Base-by-base conservation (phyloP, 1,140 invertebrate genomes). In the Chrysomallon squamiferum region DNA sequence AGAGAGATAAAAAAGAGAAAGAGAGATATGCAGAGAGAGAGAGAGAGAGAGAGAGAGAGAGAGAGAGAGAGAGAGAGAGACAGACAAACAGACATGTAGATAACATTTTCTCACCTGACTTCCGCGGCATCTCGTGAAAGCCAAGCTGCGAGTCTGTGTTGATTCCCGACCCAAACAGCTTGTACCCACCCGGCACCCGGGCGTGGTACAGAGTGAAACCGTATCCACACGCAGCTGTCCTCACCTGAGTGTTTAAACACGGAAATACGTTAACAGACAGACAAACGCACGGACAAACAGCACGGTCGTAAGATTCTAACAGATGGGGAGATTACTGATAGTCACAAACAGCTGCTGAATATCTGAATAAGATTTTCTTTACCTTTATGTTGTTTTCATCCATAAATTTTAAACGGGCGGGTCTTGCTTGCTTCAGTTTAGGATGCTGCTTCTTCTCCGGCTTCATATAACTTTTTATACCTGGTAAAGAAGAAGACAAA, bases 61-160 rank as follows among this genome's bases (percentile, higher is more conserved):
- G 47, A 20, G 41, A 20, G 30, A 30, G 25, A 50, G 47, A 9
- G n/a, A 7, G n/a, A 9, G 7, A 45, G 13, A 11, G 27, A 50
- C 13, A 11, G 20, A 27, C 6, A 25, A 11, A 15, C 7, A 45
- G n/a, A 9, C 7, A n/a, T 7, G n/a, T 6, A 20, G 41, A 20
- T 7, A 30, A 11, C n/a, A n/a, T n/a, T n/a, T 27, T n/a, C 49
- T 57, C 62, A 80, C 81, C 80, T 60, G 76, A 74, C 22, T 77
- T 75, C 70, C 27, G 73, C 50, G 59, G 41, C n/a, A 71, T 62
- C 58, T 81, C 79, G 57, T 87, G 85, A 69, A 84, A 88, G 69
- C 96, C 95, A 64, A 98, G 88, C 87, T 98, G 96, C 4, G 93
- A 95, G 85, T 96, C 94, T 29, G 92, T 93, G 85, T 98, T 98